A percentile compares a stretch with the other conserved stretches of the same genome.
phyloP scores from a whole-genome alignment of 1,140 invertebrate genomes.

The Penaeus japonicus region DNA sequence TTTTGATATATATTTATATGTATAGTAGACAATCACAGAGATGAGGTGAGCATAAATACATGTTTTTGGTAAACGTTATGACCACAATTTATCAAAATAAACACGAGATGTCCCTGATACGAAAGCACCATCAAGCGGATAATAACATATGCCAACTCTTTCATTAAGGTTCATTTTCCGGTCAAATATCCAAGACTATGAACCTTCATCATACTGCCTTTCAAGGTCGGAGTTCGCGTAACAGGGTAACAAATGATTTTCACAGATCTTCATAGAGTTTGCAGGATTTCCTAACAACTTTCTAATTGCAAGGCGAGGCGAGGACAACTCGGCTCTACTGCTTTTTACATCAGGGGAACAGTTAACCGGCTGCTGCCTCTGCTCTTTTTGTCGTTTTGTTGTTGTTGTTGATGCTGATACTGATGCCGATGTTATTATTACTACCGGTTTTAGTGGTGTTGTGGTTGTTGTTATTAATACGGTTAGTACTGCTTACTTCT shows the following conservation, averaged over 20 bases:
- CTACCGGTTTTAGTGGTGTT: no score
- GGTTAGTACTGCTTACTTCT: no score
- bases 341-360: conserved; percentile 36
- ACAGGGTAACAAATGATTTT: conserved; percentile 37
- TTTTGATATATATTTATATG: no score
- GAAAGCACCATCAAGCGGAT: not conserved
- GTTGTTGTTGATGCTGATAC: no score
- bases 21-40: no score
- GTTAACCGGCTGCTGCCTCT: conserved; percentile 19
- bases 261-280: conserved; percentile 18
- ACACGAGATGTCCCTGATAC: no score
- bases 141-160: not conserved
- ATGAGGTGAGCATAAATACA: no score
- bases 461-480: no score
- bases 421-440: no score
- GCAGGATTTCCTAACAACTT: conserved; percentile 36
- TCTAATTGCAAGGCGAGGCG: conserved; percentile 40
- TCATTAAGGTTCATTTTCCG: conserved; percentile 14
- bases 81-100: no score
- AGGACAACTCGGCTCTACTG: conserved; percentile 19
- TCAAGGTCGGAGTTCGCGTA: conserved; percentile 11
- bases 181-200: not conserved
- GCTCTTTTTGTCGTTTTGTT: not conserved
- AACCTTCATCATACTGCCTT: not conserved
- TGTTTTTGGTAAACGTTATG: no score